Conservation (phyloP, 2,113 vertebrate genomes). For the Halcyon senegalensis region DNA sequence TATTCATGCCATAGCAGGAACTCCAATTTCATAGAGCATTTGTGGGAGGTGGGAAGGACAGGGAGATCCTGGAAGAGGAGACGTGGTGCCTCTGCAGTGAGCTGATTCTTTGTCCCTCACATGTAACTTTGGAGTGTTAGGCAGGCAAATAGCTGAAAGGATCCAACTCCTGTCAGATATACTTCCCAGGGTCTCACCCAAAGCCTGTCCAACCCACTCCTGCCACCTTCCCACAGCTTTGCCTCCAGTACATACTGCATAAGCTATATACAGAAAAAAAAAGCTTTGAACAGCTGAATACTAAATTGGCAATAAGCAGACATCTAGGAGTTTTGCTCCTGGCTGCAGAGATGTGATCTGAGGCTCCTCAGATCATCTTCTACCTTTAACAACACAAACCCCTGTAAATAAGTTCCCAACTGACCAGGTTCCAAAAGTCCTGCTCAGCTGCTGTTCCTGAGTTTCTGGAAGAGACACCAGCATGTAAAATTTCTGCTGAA, state of each 20-base stretch:
- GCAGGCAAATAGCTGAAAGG: background rate
- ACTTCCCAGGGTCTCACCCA: background rate
- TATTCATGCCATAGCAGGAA: background rate
- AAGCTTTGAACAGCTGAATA: background rate
- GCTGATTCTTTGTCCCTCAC: background rate
- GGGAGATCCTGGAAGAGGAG: background rate
- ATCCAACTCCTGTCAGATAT: background rate
- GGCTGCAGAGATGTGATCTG: background rate
- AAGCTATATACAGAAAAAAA: background rate
- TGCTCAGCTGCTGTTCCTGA: background rate
- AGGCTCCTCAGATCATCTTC: background rate
- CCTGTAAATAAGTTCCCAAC: background rate
- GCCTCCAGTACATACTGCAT: background rate
- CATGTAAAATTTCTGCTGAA: conserved; percentile 15
- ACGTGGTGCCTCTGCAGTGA: background rate
- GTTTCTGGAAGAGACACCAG: background rate
- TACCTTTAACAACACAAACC: background rate
- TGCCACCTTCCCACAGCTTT: background rate
- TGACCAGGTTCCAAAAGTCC: background rate
- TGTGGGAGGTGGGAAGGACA: background rate
- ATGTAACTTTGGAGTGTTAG: background rate
- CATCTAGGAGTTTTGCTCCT: background rate
- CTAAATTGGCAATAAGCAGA: background rate
- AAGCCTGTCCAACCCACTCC: background rate
- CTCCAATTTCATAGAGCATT: background rate